Conservation (phyloP, 1,140 invertebrate species). For the Aricia agestis region DNA sequence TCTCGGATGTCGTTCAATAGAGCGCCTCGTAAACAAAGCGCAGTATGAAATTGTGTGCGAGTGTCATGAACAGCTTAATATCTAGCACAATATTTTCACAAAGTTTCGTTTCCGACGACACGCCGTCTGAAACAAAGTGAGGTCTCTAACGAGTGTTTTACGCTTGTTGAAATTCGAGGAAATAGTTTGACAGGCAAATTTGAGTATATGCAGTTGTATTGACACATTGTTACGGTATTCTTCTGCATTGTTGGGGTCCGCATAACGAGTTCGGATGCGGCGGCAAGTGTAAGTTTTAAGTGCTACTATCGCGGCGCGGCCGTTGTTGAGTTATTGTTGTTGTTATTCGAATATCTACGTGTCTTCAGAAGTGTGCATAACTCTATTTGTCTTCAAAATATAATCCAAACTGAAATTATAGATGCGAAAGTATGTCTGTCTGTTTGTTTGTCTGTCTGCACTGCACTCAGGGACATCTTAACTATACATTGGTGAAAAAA, state of each 20-base stretch:
- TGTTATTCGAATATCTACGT: background rate
- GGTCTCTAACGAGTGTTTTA: conserved; percentile 52
- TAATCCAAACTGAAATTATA: background rate
- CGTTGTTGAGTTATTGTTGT: background rate
- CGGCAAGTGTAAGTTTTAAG: conserved; percentile 12
- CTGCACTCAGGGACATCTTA: no score
- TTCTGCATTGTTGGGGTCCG: conserved; percentile 7
- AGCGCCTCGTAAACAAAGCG: conserved; percentile 3
- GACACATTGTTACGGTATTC: conserved; percentile 16
- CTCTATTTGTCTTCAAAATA: background rate
- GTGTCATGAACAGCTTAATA: conserved; percentile 51
- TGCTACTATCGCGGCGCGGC: background rate
- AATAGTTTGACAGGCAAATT: conserved; percentile 33
- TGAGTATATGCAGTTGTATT: conserved; percentile 10
- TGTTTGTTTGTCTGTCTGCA: no score
- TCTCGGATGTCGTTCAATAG: background rate
- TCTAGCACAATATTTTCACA: conserved; percentile 59
- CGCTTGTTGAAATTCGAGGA: conserved; percentile 42
- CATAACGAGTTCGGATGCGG: background rate
- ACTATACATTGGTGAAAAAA: no score
- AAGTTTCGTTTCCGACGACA: conserved; percentile 47
- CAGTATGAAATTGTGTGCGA: conserved; percentile 23
- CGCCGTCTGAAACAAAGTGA: conserved; percentile 50
- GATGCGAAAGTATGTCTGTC: no score
- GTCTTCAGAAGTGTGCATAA: background rate